phyloP scores from a whole-genome alignment of 2,888 invertebrate species.

The Eretmocerus hayati region DNA sequence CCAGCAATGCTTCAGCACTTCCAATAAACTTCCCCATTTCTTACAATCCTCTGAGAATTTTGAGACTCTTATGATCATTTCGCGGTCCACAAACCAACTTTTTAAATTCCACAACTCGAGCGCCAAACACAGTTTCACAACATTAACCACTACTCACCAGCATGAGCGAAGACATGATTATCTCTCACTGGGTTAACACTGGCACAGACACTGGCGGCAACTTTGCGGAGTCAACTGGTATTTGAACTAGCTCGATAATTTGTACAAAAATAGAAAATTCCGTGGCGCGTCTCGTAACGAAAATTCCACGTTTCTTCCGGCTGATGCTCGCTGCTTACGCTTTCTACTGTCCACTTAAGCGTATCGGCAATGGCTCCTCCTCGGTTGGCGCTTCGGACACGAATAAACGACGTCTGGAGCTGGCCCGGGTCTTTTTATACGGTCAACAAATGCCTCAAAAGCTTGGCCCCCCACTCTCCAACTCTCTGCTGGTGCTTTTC shows the following conservation, averaged over 20 bases:
- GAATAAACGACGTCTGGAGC: slow-evolving; percentile 22
- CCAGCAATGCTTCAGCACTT: too few species aligned
- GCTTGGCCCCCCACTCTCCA: slow-evolving; percentile 4
- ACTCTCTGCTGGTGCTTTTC: slow-evolving; percentile 4
- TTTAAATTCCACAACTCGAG: too few species aligned
- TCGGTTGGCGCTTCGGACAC: not conserved
- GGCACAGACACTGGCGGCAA: not conserved
- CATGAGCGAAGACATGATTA: not conserved
- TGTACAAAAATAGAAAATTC: not conserved
- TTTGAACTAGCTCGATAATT: not conserved
- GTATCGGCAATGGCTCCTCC: too few species aligned
- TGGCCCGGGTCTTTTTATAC: slow-evolving; percentile 15
- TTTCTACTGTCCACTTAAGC: too few species aligned
- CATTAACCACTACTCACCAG: not conserved
- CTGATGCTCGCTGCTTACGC: too few species aligned
- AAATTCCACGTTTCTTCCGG: too few species aligned
- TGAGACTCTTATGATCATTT: too few species aligned
- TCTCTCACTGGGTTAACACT: not conserved
- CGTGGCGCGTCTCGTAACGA: not conserved
- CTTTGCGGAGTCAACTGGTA: not conserved
- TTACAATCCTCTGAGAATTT: too few species aligned
- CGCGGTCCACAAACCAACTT: too few species aligned
- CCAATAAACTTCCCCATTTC: too few species aligned
- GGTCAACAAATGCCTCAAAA: slow-evolving; percentile 7
- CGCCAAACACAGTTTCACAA: too few species aligned